Conservation (phyloP, 1,140 invertebrate species). For the Microplitis mediator region DNA sequence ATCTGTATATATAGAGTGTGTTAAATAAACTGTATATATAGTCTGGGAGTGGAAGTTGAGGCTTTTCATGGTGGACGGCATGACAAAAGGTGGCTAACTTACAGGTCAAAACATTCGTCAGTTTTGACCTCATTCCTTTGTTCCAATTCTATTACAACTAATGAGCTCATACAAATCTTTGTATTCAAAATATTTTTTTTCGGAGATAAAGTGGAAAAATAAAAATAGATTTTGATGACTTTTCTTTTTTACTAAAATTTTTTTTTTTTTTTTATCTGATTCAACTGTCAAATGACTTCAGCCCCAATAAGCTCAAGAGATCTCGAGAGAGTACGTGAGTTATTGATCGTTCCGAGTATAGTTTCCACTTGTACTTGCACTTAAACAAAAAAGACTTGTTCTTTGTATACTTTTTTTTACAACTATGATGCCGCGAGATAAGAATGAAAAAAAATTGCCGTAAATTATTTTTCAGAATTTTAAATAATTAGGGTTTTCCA, state of each 20-base stretch:
- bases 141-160: not conserved
- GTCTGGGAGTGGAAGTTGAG: not conserved
- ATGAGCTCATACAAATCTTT: too few species aligned
- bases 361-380: not conserved
- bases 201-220: not conserved
- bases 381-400: not conserved
- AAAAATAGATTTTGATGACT: not conserved
- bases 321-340: not conserved
- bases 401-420: not conserved
- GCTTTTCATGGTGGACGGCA: not conserved
- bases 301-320: not conserved
- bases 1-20: too few species aligned
- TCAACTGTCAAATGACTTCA: not conserved
- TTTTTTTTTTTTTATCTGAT: not conserved
- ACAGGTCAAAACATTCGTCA: constrained; percentile 11
- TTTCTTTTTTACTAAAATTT: not conserved
- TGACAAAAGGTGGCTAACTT: not conserved
- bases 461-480: too few species aligned
- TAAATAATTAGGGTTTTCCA: too few species aligned
- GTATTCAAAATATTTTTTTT: too few species aligned
- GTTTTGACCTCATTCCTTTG: constrained; percentile 5
- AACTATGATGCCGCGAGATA: too few species aligned
- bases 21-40: not conserved
- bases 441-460: too few species aligned
- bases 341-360: not conserved